Evolutionary conservation across 2,888 invertebrate species (phyloP), one percentile per base, ranked within the genome.

Genomic region (Acanthococcus lagerstroemiae): DNA sequence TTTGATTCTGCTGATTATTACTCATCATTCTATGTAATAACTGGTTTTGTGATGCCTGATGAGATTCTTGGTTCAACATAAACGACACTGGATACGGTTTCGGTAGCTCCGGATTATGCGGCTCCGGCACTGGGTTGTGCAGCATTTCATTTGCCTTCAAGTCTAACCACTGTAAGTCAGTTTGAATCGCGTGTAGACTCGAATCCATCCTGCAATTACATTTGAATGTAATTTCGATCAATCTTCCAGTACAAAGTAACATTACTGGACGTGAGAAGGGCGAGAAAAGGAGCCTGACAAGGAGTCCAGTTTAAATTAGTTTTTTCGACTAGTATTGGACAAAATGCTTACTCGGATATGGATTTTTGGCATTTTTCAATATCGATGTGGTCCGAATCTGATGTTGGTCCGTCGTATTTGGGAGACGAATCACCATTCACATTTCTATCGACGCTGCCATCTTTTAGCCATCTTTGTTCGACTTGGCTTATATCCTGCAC

Each of bases 161-260:
- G 68, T 91, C 86, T 71, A 95, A 81, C 72, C 90, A 84, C 78
- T 92, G 90, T 75, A 95, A 93, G 78, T 95, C 95, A 70, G 87
- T 87, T 80, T 95, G 94, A 74, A 95, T 87, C 79, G 95, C 94
- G 76, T 89, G 88, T 74, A 95, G 84, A 81, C 90, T 94, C 80
- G 84, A 85, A 80, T 94, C 94, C 86, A 95, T 90, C 80, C 88
- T 88, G 77, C 71, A 79, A 67, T n/a, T n/a, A n/a, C n/a, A n/a
- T n/a, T n/a, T n/a, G n/a, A n/a, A n/a, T n/a, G n/a, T n/a, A n/a
- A n/a, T n/a, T n/a, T n/a, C n/a, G n/a, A n/a, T n/a, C n/a, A n/a
- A n/a, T n/a, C n/a, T n/a, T n/a, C n/a, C n/a, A n/a, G n/a, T n/a
- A n/a, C n/a, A n/a, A 50, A 22, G 24, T n/a, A 37, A 55, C 15